These are phyloP conservation scores for Tachystola acroxantha DNA, from an alignment of 2,888 invertebrate genomes.

Conservation along the genomic window DNA sequence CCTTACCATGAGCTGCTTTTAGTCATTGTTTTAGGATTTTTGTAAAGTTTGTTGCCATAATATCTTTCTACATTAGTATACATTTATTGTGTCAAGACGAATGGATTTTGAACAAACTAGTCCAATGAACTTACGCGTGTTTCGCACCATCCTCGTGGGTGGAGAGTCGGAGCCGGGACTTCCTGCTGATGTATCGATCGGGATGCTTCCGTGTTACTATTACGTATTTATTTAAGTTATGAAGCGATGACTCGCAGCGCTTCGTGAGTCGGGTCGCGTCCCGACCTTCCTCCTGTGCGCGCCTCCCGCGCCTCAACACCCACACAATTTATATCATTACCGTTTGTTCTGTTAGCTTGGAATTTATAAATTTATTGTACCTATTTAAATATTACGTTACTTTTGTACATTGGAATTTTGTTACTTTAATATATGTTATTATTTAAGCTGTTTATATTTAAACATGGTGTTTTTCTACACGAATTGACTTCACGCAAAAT, in stretches of 20 bases:
- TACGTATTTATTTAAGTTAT: slow-evolving; percentile 59
- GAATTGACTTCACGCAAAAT: slow-evolving; percentile 64
- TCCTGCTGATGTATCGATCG: slow-evolving; percentile 36
- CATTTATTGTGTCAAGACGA: slow-evolving; percentile 68
- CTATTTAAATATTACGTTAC: slow-evolving; percentile 64
- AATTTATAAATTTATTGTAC: slow-evolving; percentile 59
- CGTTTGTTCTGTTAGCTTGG: slow-evolving; percentile 65
- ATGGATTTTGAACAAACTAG: slow-evolving; percentile 77
- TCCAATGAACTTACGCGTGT: slow-evolving; percentile 60
- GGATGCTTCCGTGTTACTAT: slow-evolving; percentile 45
- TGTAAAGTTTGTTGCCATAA: slow-evolving; percentile 79
- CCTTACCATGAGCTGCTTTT: slow-evolving; percentile 71
- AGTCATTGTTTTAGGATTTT: slow-evolving; percentile 78
- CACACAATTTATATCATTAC: slow-evolving; percentile 36
- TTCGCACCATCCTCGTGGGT: slow-evolving; percentile 40
- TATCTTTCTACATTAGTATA: slow-evolving; percentile 77
- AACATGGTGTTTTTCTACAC: slow-evolving; percentile 66
- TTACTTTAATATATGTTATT: slow-evolving; percentile 71
- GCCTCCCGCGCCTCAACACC: slow-evolving; percentile 25
- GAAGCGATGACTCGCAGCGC: slow-evolving; percentile 14
- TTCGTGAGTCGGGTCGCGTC: slow-evolving; percentile 1
- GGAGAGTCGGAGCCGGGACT: slow-evolving; percentile 31
- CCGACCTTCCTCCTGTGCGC: slow-evolving; percentile 13
- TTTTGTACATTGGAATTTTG: slow-evolving; percentile 76
- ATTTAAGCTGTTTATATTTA: slow-evolving; percentile 74